Percentiles rank a stretch among this genome's conserved stretches.
Conservation (phyloP, 2,888 invertebrate species). For the Masnerella sp. region DNA sequence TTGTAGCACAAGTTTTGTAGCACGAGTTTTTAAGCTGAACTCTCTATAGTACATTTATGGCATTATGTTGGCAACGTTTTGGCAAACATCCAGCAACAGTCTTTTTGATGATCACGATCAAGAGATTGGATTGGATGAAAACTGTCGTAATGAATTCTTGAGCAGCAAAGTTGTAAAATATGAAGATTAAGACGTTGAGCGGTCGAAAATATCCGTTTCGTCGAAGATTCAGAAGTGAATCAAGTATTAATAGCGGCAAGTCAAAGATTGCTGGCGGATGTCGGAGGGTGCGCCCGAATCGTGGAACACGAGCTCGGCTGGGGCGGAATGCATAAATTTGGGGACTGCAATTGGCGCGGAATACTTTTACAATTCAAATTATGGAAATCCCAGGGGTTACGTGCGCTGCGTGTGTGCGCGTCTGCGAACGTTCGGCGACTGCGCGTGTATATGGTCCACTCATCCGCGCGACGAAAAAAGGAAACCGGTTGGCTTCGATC, state of each 20-base stretch:
- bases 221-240: conserved; percentile 37
- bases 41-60: no score
- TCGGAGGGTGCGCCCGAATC: conserved; percentile 62
- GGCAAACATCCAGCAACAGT: no score
- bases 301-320: conserved; percentile 54
- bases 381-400: conserved; percentile 72
- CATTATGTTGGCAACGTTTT: no score
- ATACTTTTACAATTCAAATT: conserved; percentile 77
- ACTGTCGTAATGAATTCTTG: no score
- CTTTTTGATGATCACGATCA: no score
- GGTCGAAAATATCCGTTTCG: conserved; percentile 26
- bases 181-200: conserved; percentile 9
- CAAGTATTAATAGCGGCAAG: conserved; percentile 41
- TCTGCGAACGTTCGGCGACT: conserved; percentile 20
- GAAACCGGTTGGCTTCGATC: conserved; percentile 51
- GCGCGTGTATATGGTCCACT: conserved; percentile 36
- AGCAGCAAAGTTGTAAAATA: not conserved
- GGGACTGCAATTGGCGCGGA: conserved; percentile 73
- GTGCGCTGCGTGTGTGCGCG: conserved; percentile 55
- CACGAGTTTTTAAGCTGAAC: no score
- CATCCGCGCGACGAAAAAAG: conserved; percentile 45
- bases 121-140: no score
- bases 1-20: no score
- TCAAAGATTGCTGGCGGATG: conserved; percentile 48
- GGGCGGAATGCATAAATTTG: conserved; percentile 70